phyloP scores from a whole-genome alignment of 23 tunicate genomes.

The Phallusia fumigata region DNA sequence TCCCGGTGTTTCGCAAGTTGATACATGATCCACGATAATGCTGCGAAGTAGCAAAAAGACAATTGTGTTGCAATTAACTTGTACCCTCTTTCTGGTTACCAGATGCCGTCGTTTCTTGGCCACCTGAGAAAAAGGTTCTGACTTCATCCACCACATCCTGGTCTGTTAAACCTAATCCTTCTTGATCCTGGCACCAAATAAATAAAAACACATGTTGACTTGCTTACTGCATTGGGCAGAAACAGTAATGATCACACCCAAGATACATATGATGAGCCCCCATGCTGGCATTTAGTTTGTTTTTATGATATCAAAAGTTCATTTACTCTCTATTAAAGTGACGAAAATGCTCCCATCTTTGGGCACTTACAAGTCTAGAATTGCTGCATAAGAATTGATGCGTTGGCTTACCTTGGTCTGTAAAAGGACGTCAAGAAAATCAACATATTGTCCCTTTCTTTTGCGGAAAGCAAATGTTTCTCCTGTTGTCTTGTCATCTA shows the following conservation, averaged over 20 bases:
- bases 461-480: conserved; percentile 12
- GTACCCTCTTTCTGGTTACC: too few relatives aligned
- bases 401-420: conserved; percentile 18
- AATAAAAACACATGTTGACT: too few relatives aligned
- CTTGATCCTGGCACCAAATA: conserved; percentile 18
- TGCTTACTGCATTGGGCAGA: too few relatives aligned
- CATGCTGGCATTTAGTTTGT: too few relatives aligned
- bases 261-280: too few relatives aligned
- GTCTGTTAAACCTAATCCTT: conserved; percentile 22
- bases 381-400: too few relatives aligned
- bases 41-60: conserved; percentile 5
- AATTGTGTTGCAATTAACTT: too few relatives aligned
- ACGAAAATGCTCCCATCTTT: too few relatives aligned
- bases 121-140: conserved; percentile 38
- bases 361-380: too few relatives aligned
- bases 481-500: background rate
- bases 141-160: conserved; percentile 37
- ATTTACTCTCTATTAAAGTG: too few relatives aligned
- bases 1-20: conserved; percentile 23
- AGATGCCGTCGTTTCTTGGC: conserved; percentile 30
- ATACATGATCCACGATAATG: conserved; percentile 30
- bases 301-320: too few relatives aligned
- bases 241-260: too few relatives aligned
- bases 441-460: conserved; percentile 31
- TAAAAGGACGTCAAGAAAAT: conserved; percentile 33